Evolutionary conservation across 30 jellyfish, hydroid and myxozoan species (phyloP).

Genomic region (Calvadosia cruxmelitensis): DNA sequence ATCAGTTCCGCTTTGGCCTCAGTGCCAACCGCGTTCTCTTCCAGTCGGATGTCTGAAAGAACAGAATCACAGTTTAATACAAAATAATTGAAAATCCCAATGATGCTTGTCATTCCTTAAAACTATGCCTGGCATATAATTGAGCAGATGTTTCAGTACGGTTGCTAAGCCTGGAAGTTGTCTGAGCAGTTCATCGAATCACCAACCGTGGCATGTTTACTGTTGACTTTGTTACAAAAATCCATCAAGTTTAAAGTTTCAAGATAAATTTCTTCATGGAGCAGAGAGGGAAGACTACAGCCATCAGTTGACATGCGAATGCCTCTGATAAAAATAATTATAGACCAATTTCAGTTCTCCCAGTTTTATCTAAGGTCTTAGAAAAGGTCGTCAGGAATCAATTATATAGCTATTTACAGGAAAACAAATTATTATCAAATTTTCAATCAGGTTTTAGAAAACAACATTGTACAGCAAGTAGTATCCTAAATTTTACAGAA

Average conservation of each 20-base stretch:
- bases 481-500: neutral
- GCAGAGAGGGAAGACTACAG: neutral
- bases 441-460: neutral
- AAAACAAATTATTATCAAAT: neutral
- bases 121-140: too few relatives aligned
- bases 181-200: too few relatives aligned
- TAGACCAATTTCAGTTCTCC: neutral
- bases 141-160: too few relatives aligned
- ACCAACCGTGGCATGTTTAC: too few relatives aligned
- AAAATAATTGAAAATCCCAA: too few relatives aligned
- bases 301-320: too few relatives aligned
- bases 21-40: too few relatives aligned
- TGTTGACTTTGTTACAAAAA: too few relatives aligned
- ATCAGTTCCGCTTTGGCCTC: constrained; percentile 60
- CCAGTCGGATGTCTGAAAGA: too few relatives aligned
- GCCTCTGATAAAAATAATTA: neutral
- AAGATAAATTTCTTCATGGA: neutral
- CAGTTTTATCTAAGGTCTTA: neutral
- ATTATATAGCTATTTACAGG: neutral
- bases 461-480: neutral
- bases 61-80: too few relatives aligned
- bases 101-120: too few relatives aligned
- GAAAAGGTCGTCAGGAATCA: neutral
- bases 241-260: constrained; percentile 5
- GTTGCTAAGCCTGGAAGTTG: too few relatives aligned